A percentile compares a stretch with the other conserved stretches of the same genome.
Evolutionary conservation across 1,140 invertebrate genomes (phyloP).

Genomic region (Caenorhabditis brenneri): DNA sequence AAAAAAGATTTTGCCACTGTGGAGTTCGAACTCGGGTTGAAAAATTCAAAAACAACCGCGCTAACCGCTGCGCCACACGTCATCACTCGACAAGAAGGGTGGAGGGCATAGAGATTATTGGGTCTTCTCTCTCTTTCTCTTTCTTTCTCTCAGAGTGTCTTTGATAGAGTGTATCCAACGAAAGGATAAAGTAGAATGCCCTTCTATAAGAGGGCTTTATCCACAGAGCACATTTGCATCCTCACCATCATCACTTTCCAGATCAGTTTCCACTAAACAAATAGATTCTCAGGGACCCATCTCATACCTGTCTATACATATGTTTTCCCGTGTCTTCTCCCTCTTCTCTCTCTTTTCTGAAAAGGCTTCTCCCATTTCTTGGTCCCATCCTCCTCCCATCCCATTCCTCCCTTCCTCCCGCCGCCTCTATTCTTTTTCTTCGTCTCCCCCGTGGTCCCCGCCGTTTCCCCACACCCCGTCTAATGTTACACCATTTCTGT

Average conservation of each 20-base stretch:
- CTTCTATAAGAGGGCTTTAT: no score
- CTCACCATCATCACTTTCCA: not conserved
- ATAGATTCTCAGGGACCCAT: not conserved
- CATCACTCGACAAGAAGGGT: no score
- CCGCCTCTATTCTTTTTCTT: slow-evolving; percentile 9
- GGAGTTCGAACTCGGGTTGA: no score
- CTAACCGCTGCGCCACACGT: no score
- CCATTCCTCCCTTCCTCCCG: not conserved
- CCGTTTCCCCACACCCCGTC: not conserved
- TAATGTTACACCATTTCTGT: not conserved
- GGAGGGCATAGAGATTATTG: no score
- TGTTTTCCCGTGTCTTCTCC: not conserved
- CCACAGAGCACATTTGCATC: not conserved
- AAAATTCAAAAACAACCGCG: no score
- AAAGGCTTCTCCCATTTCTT: slow-evolving; percentile 15
- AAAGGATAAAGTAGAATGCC: no score
- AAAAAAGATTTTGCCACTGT: no score
- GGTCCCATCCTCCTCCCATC: not conserved
- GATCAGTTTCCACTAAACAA: not conserved
- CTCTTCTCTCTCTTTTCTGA: not conserved
- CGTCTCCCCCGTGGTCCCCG: not conserved
- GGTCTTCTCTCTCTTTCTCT: no score
- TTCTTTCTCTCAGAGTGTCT: no score
- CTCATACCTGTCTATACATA: not conserved
- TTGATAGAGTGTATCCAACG: no score